phyloP scores from a whole-genome alignment of 2,113 vertebrate genomes.

The Tetrax tetrax region DNA sequence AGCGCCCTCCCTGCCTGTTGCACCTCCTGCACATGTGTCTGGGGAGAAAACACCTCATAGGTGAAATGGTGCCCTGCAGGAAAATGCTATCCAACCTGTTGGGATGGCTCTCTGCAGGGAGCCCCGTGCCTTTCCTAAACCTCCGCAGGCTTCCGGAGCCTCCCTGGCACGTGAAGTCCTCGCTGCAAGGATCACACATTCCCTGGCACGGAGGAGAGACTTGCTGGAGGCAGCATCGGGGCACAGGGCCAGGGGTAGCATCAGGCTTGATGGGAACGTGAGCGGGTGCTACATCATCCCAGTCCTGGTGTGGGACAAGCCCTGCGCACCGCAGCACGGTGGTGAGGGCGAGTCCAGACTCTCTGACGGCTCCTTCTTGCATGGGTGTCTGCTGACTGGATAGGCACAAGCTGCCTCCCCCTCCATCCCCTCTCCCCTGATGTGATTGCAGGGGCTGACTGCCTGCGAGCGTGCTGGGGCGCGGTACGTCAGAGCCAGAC shows the following conservation, averaged over 20 bases:
- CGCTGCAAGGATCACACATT: not conserved
- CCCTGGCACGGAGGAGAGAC: not conserved
- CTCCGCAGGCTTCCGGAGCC: not conserved
- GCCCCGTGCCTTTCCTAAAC: not conserved
- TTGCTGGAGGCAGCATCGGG: not conserved
- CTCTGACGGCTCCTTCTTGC: not conserved
- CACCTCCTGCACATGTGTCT: not conserved
- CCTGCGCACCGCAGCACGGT: too few relatives aligned
- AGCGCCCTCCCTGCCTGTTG: not conserved
- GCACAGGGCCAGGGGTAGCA: not conserved
- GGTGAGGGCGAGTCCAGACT: not conserved
- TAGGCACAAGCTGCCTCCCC: accelerated
- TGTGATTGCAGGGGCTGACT: not conserved
- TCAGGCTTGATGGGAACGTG: accelerated
- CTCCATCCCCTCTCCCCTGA: not conserved
- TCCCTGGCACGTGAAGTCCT: not conserved
- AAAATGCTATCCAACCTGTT: not conserved
- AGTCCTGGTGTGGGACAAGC: accelerated
- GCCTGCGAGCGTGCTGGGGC: accelerated
- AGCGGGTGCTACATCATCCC: not conserved
- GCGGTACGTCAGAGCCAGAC: not conserved
- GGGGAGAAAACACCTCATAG: not conserved
- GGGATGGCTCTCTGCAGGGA: not conserved
- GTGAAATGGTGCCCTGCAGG: not conserved
- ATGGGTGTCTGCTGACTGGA: accelerated